These are phyloP conservation scores for Sipunculus nudus DNA, from an alignment of 2,888 invertebrate species.

Conservation along the genomic window DNA sequence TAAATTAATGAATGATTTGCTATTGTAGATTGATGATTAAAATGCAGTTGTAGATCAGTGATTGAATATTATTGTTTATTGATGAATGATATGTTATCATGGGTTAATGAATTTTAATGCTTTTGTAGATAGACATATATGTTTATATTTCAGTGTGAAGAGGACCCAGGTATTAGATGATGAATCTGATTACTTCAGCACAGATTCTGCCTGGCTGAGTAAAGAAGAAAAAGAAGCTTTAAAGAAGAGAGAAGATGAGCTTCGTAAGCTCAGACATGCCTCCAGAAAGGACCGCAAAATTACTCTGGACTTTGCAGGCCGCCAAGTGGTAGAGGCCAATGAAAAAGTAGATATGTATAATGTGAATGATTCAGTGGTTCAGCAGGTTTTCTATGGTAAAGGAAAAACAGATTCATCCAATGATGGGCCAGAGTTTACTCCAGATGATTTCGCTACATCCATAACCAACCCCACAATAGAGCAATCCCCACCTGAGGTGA, in stretches of 20 bases:
- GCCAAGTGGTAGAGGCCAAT: conserved; percentile 70
- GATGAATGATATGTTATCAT: no score
- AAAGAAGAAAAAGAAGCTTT: conserved; percentile 76
- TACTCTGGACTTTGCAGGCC: conserved; percentile 77
- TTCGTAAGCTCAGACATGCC: conserved; percentile 76
- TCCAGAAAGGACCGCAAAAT: conserved; percentile 77
- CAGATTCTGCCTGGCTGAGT: conserved; percentile 83
- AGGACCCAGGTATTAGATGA: conserved; percentile 87
- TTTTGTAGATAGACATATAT: no score
- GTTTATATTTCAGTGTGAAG: conserved; percentile 74
- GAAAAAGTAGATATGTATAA: conserved; percentile 62
- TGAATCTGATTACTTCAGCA: conserved; percentile 87
- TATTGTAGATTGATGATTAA: no score
- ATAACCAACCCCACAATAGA: conserved; percentile 54
- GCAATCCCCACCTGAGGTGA: conserved; percentile 50
- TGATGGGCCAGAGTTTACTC: conserved; percentile 9
- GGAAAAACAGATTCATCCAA: conserved; percentile 23
- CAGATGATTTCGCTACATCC: conserved; percentile 35
- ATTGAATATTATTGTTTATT: no score
- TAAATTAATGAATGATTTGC: no score
- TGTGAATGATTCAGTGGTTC: conserved; percentile 63
- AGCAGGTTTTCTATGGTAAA: conserved; percentile 56
- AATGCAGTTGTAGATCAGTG: no score
- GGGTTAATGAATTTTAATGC: no score
- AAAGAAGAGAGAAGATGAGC: conserved; percentile 75